A percentile compares a stretch with the other conserved stretches of the same genome.
Evolutionary conservation across 2,113 vertebrate genomes (phyloP).

Genomic region (Patagioenas fasciata): DNA sequence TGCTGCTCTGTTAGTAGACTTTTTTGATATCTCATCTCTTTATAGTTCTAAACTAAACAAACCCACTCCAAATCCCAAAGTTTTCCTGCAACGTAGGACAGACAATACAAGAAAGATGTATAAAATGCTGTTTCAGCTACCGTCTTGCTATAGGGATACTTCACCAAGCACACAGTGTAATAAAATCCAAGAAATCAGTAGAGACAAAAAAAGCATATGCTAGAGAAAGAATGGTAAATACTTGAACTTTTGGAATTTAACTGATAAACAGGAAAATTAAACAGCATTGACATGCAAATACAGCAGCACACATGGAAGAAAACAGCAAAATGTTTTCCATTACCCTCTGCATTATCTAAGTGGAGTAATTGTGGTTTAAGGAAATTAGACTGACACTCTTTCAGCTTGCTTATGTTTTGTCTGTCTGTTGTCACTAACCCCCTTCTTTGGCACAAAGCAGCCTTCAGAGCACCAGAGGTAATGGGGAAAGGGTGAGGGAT

Average conservation of each 20-base stretch:
- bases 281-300: neutral
- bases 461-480: neutral
- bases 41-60: neutral
- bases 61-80: fast-evolving
- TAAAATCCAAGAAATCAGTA: too few relatives aligned
- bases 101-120: neutral
- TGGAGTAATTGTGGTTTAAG: neutral
- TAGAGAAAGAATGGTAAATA: neutral
- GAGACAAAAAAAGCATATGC: too few relatives aligned
- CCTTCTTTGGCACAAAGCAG: neutral
- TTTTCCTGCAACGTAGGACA: neutral
- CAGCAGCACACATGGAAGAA: neutral
- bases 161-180: neutral
- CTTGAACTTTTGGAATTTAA: neutral
- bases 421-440: neutral
- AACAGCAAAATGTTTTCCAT: neutral
- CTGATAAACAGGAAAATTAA: neutral
- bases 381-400: neutral
- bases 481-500: neutral
- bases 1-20: neutral
- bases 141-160: neutral
- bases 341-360: neutral
- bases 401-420: neutral
- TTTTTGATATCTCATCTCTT: neutral
- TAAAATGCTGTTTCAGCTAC: neutral